Percentiles rank a stretch among this genome's conserved stretches.
These are phyloP conservation scores for Oreochromis spilurus DNA, from an alignment of 2,113 vertebrate species.

Conservation along the genomic window DNA sequence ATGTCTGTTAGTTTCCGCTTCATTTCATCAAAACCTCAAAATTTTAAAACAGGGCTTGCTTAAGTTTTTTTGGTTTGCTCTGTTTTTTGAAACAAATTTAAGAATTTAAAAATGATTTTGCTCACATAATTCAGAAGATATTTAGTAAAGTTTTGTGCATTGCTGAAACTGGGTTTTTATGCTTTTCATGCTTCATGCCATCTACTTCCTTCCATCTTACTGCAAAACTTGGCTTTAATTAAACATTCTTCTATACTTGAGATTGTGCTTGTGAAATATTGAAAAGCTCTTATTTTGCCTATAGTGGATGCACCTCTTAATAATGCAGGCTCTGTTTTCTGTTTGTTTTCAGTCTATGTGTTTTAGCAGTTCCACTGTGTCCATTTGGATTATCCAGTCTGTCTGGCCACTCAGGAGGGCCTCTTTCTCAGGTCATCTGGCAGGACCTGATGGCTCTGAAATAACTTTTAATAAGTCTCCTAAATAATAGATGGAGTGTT, in stretches of 20 bases:
- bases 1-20: background rate
- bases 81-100: background rate
- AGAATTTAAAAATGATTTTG: background rate
- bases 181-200: background rate
- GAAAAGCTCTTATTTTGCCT: constrained; percentile 66
- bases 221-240: constrained; percentile 62
- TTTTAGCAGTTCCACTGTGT: constrained; percentile 71
- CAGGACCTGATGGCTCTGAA: constrained; percentile 74
- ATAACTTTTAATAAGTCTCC: constrained; percentile 81
- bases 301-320: constrained; percentile 66
- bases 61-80: background rate
- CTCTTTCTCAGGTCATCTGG: constrained; percentile 71
- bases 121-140: background rate
- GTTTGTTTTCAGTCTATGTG: constrained; percentile 70
- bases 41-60: background rate
- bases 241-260: constrained; percentile 67
- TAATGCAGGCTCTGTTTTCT: constrained; percentile 71
- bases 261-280: constrained; percentile 70
- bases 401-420: constrained; percentile 68
- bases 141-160: background rate
- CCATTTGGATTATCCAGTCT: constrained; percentile 70
- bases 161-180: background rate
- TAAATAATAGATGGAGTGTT: constrained; percentile 78
- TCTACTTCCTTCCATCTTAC: constrained; percentile 15
- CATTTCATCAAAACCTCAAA: background rate